These are phyloP conservation scores for Leptinotarsa juncta DNA, from an alignment of 2,888 invertebrate species.

Conservation along the genomic window DNA sequence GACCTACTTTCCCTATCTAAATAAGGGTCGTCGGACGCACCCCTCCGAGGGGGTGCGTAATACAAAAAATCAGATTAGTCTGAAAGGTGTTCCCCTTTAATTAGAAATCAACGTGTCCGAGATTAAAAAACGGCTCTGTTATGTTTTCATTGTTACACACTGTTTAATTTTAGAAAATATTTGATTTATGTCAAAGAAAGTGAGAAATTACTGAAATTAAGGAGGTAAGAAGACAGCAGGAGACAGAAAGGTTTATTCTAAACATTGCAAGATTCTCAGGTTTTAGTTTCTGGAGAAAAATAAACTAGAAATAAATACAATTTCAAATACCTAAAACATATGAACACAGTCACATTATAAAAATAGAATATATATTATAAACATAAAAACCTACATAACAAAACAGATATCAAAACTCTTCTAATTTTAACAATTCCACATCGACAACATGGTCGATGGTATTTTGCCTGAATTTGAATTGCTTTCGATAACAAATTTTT, in stretches of 20 bases:
- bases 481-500: neutral
- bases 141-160: too few relatives aligned
- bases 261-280: slow-evolving; percentile 38
- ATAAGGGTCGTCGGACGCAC: too few relatives aligned
- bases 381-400: slow-evolving; percentile 36
- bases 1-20: too few relatives aligned
- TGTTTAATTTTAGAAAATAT: too few relatives aligned
- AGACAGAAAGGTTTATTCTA: slow-evolving; percentile 38
- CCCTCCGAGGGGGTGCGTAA: too few relatives aligned
- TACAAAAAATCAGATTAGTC: too few relatives aligned
- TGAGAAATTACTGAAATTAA: neutral
- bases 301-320: slow-evolving; percentile 33
- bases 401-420: slow-evolving; percentile 39
- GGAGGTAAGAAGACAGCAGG: slow-evolving; percentile 3
- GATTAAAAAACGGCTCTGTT: too few relatives aligned
- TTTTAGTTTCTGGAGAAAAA: neutral
- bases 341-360: slow-evolving; percentile 45
- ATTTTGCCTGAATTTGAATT: slow-evolving; percentile 7
- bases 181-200: neutral
- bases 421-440: slow-evolving; percentile 40
- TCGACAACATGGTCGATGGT: slow-evolving; percentile 28
- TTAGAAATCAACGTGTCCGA: too few relatives aligned
- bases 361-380: slow-evolving; percentile 44
- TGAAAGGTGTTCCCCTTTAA: too few relatives aligned
- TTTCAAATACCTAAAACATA: slow-evolving; percentile 33